Base-by-base conservation (phyloP, 2,113 vertebrate genomes). In the Tupaia chinensis region DNA sequence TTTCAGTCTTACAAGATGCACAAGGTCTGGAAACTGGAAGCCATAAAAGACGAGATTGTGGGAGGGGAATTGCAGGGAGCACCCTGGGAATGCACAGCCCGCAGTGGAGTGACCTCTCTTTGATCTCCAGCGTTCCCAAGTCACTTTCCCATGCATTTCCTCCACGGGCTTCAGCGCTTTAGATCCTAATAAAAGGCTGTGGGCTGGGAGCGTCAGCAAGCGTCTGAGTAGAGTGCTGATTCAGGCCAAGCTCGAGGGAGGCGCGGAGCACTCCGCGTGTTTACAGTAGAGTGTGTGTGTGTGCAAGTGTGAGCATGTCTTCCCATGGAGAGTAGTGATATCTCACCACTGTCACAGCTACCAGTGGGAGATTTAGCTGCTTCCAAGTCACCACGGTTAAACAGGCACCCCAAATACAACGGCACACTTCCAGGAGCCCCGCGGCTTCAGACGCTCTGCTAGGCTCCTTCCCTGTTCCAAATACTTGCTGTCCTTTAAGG, bases 41-140 rank as follows among this genome's bases (percentile, higher is more conserved):
- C 94, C 94, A 89, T 93, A 97, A 98, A 95, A 83, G 91, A 81
- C 91, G 93, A 95, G 97, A 44, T 92, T 61, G 89, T 97, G 97
- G 97, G 97, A 98, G 94, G 97, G 91, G 89, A 98, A 96, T 95
- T 85, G 93, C 91, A 96, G 97, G 44, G 87, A 82, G 94, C 96
- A 97, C 88, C 94, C 97, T 98, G 97, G 97, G 97, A 96, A 96
- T 86, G 69, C 44, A 87, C 65, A 92, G 84, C 94, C 65, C 17
- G 13, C 83, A 97, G 98, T 77, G 65, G 76, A 97, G 92, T 98
- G 98, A 98, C 98, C 98, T 98, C 94, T 69, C 98, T 98, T 98
- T 98, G 98, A 98, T 98, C 98, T 98, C 87, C 54, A 2, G 63
- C 95, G 96, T 98, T 98, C 98, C 96, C 97, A 97, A 98, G 98